phyloP scores from a whole-genome alignment of 2,113 vertebrate genomes.

The Megaleporinus macrocephalus region DNA sequence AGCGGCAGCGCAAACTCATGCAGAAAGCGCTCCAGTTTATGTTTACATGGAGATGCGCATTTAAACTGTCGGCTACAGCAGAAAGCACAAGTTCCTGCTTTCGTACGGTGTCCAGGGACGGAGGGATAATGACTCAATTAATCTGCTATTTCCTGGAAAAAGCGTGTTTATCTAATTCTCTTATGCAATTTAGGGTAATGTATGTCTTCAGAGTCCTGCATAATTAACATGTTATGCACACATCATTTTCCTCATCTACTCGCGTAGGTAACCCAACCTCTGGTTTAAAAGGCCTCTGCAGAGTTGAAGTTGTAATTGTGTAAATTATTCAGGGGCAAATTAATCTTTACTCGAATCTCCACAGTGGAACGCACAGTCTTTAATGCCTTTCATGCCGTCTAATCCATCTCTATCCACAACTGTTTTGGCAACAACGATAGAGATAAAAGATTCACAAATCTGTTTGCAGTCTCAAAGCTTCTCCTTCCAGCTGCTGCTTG shows the following conservation, averaged over 20 bases:
- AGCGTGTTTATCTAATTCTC: constrained; percentile 12
- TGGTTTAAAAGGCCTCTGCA: not conserved
- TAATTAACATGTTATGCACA: not conserved
- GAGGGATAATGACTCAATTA: not conserved
- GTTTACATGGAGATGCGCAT: constrained; percentile 34
- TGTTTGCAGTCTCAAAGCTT: not conserved
- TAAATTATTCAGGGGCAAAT: not conserved
- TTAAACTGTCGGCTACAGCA: constrained; percentile 29
- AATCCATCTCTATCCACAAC: not conserved
- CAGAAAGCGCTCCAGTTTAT: constrained; percentile 34
- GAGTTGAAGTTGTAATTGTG: not conserved
- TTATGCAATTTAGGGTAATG: not conserved
- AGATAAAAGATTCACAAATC: not conserved
- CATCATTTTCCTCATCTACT: not conserved
- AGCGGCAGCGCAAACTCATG: constrained; percentile 36
- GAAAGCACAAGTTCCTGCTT: constrained; percentile 25
- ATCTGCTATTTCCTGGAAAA: constrained; percentile 27
- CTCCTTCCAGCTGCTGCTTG: not conserved
- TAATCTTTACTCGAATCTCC: not conserved
- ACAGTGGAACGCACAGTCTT: not conserved
- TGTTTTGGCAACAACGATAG: constrained; percentile 12
- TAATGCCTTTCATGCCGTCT: not conserved
- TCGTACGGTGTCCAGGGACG: constrained; percentile 15
- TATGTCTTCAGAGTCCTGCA: not conserved
- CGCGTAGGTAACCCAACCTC: not conserved